These are phyloP conservation scores for Babylonia areolata DNA, from an alignment of 1,140 invertebrate genomes.

Conservation along the genomic window DNA sequence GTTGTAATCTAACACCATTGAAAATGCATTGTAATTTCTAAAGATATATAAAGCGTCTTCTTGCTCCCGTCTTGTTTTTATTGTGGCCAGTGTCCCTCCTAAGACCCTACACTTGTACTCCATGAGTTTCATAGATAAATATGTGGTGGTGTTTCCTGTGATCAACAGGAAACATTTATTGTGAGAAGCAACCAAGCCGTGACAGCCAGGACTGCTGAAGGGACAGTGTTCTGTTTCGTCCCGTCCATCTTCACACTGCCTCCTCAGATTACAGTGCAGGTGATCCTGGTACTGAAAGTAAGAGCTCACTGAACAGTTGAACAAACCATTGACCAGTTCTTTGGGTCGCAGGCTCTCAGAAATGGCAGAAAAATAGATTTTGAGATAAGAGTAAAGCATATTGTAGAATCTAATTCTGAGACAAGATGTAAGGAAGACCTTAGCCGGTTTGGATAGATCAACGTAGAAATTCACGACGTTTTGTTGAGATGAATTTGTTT, in stretches of 20 bases:
- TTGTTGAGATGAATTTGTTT: too few relatives aligned
- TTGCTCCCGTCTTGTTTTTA: neutral
- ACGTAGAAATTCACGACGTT: too few relatives aligned
- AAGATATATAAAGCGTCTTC: neutral
- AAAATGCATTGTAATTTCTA: neutral
- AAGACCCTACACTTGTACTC: neutral
- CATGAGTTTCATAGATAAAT: too few relatives aligned
- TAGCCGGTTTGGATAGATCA: too few relatives aligned
- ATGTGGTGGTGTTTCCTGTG: neutral
- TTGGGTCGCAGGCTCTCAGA: neutral
- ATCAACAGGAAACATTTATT: neutral
- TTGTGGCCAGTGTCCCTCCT: neutral
- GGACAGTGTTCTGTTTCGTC: conserved; percentile 12
- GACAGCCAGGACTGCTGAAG: neutral
- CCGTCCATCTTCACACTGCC: conserved; percentile 3
- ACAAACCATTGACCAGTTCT: neutral
- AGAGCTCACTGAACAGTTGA: neutral
- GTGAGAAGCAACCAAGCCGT: neutral
- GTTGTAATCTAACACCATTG: neutral
- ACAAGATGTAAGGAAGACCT: too few relatives aligned
- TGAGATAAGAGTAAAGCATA: too few relatives aligned
- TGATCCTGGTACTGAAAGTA: neutral
- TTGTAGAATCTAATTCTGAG: too few relatives aligned
- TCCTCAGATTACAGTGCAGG: conserved; percentile 10
- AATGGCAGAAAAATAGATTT: neutral